These are phyloP conservation scores for Chiloscyllium plagiosum DNA, from an alignment of 2,113 vertebrate species.

Conservation along the genomic window DNA sequence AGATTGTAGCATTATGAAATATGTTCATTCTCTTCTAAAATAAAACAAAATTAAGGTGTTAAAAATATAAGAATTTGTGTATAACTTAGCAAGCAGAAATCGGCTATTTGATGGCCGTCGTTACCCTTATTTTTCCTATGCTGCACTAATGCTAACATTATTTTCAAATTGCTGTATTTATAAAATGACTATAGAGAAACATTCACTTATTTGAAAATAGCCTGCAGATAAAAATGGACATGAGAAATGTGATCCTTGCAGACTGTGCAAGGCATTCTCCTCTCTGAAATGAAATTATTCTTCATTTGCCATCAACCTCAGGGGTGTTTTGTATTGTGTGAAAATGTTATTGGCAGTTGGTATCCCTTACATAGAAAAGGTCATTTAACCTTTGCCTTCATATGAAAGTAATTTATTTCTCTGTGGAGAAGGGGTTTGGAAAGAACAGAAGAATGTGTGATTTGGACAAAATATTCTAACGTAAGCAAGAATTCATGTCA, in stretches of 20 bases:
- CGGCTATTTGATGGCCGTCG: background rate
- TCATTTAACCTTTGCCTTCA: background rate
- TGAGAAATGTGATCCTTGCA: background rate
- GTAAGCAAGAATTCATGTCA: too few species aligned
- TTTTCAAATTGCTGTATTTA: constrained; percentile 12
- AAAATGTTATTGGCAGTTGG: constrained; percentile 30
- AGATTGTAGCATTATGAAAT: background rate
- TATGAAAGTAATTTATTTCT: constrained; percentile 31
- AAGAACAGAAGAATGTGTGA: background rate
- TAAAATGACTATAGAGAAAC: background rate
- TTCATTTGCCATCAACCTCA: background rate
- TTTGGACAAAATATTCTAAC: constrained; percentile 12
- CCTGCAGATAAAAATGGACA: background rate
- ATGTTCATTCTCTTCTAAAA: background rate
- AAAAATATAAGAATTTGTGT: background rate
- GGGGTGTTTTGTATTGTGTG: constrained; percentile 20
- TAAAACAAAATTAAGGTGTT: background rate
- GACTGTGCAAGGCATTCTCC: background rate
- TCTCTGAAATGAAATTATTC: constrained; percentile 30
- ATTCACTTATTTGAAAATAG: constrained; percentile 24
- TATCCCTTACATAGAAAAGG: background rate
- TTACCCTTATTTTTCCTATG: background rate
- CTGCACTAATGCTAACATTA: background rate
- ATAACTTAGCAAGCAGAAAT: background rate
- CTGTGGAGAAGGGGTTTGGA: constrained; percentile 1